Evolutionary conservation across 2,797 vertebrate species (phyloP), one percentile per base, ranked within the genome.

Genomic region (Tragopan temminckii): DNA sequence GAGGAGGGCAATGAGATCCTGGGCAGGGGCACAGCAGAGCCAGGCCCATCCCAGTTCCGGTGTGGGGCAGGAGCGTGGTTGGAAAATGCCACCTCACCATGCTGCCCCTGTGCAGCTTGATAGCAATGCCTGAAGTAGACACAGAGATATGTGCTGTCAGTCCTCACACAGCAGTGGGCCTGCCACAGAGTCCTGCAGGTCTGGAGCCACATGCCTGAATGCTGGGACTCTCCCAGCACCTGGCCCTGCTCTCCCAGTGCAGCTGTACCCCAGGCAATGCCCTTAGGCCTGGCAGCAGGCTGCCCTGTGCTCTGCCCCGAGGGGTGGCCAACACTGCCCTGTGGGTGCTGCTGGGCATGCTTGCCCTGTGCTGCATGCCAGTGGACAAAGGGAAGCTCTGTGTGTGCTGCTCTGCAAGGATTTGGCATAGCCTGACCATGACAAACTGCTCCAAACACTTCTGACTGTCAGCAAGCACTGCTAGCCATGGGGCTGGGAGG

Each of bases 351-450:
- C 78, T 2, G 3, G 50, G 38, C 75, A 46, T 3, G 3, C 68
- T 94, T 31, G 40, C 16, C 69, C 42, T 23, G 2, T 29, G 67
- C 91, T 46, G 85, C 31, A 31, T 6, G 1, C 23, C 0, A 1
- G 5, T 20, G 35, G 38, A 94, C 91, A 94, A 93, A 92, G 88
- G 59, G 42, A 40, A 77, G 45, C 82, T 93, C 89, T 91, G 89
- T 93, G 80, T 79, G 33, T 2, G 1, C 29, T 2, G 0, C 29
- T 16, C 15, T 50, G 68, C 46, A 82, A 94, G 66, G 88, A 85
- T 58, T 81, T 92, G 66, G 87, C 91, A 88, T 0, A 2, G 67
- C 14, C 58, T 21, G 50, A 86, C 80, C 7, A 0, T 52, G 55
- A 48, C 29, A 57, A 84, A 66, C 24, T 68, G 36, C 57, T 87